These are phyloP conservation scores for Orius insidiosus DNA, from an alignment of 1,140 invertebrate genomes.

Conservation along the genomic window DNA sequence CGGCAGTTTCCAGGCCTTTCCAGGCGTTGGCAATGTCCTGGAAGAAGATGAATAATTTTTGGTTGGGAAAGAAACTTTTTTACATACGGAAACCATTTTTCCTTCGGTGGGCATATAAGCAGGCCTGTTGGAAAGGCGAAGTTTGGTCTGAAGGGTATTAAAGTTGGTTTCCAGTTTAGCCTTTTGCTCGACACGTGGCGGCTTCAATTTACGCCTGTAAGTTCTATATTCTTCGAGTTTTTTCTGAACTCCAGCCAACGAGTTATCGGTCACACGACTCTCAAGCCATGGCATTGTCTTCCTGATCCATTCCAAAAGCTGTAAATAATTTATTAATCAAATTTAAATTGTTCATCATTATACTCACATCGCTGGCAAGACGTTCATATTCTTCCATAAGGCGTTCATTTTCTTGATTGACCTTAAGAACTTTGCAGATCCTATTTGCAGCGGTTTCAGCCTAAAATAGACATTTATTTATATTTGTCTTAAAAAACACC, in stretches of 20 bases:
- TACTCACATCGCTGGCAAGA: slow-evolving; percentile 86
- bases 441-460: slow-evolving; percentile 98
- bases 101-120: slow-evolving; percentile 98
- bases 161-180: slow-evolving; percentile 97
- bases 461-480: too few species aligned
- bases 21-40: slow-evolving; percentile 95
- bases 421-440: slow-evolving; percentile 98
- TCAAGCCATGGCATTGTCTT: slow-evolving; percentile 96
- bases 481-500: too few species aligned
- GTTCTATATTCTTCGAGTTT: slow-evolving; percentile 97
- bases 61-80: background rate
- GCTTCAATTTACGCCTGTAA: slow-evolving; percentile 95
- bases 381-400: slow-evolving; percentile 99
- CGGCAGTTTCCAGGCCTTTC: slow-evolving; percentile 90
- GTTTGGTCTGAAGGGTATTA: slow-evolving; percentile 94
- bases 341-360: background rate
- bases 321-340: slow-evolving; percentile 13
- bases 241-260: slow-evolving; percentile 87
- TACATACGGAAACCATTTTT: slow-evolving; percentile 85
- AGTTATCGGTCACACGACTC: slow-evolving; percentile 93
- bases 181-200: slow-evolving; percentile 96
- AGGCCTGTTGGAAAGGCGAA: slow-evolving; percentile 90
- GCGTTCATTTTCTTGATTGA: slow-evolving; percentile 98
- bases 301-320: slow-evolving; percentile 95
- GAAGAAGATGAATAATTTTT: too few species aligned